Base-by-base conservation (phyloP, 1,140 invertebrate genomes). In the Cardiocondyla obscurior region DNA sequence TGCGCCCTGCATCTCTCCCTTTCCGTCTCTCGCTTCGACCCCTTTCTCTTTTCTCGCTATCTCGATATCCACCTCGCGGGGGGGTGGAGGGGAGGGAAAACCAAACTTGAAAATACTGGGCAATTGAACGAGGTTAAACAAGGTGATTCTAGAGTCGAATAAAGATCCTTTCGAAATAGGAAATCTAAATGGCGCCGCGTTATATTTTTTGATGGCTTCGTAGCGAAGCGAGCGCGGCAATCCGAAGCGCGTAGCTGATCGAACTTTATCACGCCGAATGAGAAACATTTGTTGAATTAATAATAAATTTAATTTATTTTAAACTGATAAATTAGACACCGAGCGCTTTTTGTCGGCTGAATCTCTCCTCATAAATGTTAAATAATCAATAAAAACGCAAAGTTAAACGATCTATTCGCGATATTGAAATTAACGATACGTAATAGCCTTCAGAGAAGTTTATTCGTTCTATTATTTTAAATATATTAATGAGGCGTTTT, bases 41-140 rank as follows among this genome's bases (percentile, higher is more conserved):
- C 36, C 33, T 30, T 22, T 53, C 19, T 44, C 5, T 70, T n/a
- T 12, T 60, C 25, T 46, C 6, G 46, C 28, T 19, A 33, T n/a
- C 22, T n/a, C 55, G 62, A 55, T 82, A 49, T 77, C 70, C 53
- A 74, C 36, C 42, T n/a, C 44, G 33, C 8, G 10, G 46, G 51
- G 22, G 22, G n/a, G n/a, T n/a, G n/a, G n/a, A n/a, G n/a, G n/a
- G n/a, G n/a, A n/a, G n/a, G n/a, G n/a, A n/a, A n/a, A n/a, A 79
- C 46, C 16, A 51, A 65, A 69, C 62, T 79, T 69, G 60, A 67
- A 25, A 65, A 77, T 19, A 53, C 49, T 44, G 55, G 49, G 67
- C 70, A 83, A 86, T 86, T 82, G 83, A 60, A 73, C 53, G 77
- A 79, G 82, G 69, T 87, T 83, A 86, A 89, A 86, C 72, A 62